Conservation (phyloP, 2,888 invertebrate genomes). For the Boloria selene region DNA sequence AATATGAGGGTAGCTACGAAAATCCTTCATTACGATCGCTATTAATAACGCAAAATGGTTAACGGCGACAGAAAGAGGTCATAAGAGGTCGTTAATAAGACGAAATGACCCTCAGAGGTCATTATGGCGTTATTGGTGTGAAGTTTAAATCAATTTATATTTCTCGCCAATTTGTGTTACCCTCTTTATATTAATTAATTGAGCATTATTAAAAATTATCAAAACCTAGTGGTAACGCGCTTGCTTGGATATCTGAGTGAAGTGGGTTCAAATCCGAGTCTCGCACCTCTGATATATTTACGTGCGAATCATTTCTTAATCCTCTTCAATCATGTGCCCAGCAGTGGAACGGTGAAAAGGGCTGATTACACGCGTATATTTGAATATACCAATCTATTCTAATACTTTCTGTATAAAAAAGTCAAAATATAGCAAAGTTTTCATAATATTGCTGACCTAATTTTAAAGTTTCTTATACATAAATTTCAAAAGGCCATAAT, state of each 20-base stretch:
- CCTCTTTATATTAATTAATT: constrained; percentile 23
- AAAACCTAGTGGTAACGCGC: too few relatives aligned
- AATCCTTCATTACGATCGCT: constrained; percentile 43
- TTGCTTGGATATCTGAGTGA: too few relatives aligned
- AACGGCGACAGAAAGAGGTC: constrained; percentile 57
- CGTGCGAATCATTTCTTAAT: too few relatives aligned
- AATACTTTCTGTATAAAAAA: too few relatives aligned
- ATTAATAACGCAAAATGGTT: constrained; percentile 58
- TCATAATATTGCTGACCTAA: not conserved
- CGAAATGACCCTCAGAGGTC: constrained; percentile 57
- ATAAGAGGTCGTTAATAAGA: constrained; percentile 68
- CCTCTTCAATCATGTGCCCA: too few relatives aligned
- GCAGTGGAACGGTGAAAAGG: too few relatives aligned
- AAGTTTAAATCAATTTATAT: constrained; percentile 67
- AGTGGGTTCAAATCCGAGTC: too few relatives aligned
- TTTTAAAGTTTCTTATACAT: not conserved
- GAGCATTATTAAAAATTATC: constrained; percentile 5
- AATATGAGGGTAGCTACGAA: constrained; percentile 18
- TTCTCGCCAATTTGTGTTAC: constrained; percentile 42
- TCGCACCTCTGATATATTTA: too few relatives aligned
- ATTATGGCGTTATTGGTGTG: constrained; percentile 57
- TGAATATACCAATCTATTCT: too few relatives aligned
- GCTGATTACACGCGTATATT: too few relatives aligned
- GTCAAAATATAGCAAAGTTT: not conserved
- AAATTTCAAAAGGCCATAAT: constrained; percentile 3